Percentiles rank a stretch among this genome's conserved stretches.
phyloP scores from a whole-genome alignment of 64 coral and sea anemone genomes.

The Porites australiensis region DNA sequence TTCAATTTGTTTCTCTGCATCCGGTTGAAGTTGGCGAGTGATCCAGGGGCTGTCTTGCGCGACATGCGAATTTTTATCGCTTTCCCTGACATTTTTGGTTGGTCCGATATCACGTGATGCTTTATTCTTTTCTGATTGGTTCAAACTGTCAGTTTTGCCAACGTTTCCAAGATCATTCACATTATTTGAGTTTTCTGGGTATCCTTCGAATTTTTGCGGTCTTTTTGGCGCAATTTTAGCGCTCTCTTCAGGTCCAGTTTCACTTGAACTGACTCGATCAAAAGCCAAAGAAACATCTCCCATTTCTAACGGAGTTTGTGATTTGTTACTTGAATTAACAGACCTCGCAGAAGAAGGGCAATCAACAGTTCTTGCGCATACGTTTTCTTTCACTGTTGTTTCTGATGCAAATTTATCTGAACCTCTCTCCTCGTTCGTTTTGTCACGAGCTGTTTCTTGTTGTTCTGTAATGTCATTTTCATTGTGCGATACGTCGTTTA shows the following conservation, averaged over 20 bases:
- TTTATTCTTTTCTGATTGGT: background rate
- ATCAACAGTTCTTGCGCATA: background rate
- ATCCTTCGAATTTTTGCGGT: background rate
- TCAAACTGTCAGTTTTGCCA: background rate
- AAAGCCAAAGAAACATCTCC: background rate
- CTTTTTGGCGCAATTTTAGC: background rate
- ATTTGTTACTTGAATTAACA: background rate
- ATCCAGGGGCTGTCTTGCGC: background rate
- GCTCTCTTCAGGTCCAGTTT: background rate
- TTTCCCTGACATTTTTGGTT: conserved; percentile 10
- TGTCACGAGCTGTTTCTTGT: background rate
- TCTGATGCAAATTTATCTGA: background rate
- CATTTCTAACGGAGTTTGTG: background rate
- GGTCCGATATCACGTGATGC: background rate
- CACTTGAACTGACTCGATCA: background rate
- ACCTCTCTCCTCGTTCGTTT: too few relatives aligned
- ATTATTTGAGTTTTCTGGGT: background rate
- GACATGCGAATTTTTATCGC: background rate
- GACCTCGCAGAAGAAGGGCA: background rate
- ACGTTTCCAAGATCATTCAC: background rate
- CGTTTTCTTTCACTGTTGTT: background rate
- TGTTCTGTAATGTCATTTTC: background rate
- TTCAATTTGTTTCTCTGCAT: background rate
- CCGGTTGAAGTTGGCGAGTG: background rate
- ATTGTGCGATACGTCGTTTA: background rate